phyloP scores from a whole-genome alignment of 2,113 vertebrate species.

The Alectura lathami region DNA sequence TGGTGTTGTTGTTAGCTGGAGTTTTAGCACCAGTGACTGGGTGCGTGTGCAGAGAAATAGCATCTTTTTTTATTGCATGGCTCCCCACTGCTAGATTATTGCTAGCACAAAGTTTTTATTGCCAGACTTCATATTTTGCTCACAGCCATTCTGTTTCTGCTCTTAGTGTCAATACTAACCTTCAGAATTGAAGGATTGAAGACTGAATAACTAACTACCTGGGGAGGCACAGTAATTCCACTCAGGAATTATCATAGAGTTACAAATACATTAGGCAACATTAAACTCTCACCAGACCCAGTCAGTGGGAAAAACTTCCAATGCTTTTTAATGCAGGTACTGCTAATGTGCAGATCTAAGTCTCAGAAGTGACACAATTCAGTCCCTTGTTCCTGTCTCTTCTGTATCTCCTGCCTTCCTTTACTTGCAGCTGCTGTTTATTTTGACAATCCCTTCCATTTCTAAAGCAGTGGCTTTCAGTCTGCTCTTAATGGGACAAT shows the following conservation, averaged over 20 bases:
- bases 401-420: background rate
- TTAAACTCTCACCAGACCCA: background rate
- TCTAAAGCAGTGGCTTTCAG: slow-evolving; percentile 8
- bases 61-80: background rate
- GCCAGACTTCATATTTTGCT: background rate
- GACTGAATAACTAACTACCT: background rate
- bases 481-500: background rate
- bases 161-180: background rate
- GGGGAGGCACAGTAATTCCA: background rate
- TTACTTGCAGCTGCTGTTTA: background rate
- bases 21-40: background rate
- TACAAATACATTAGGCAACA: background rate
- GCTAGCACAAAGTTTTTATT: background rate
- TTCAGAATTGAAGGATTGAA: background rate
- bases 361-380: background rate
- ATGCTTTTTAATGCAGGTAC: background rate
- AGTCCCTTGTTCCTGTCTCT: background rate
- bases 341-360: background rate
- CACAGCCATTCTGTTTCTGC: background rate
- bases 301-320: background rate
- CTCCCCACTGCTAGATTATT: background rate
- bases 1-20: background rate
- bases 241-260: background rate
- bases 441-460: background rate
- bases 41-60: background rate